A percentile compares a stretch with the other conserved stretches of the same genome.
Evolutionary conservation across 2,113 vertebrate genomes (phyloP).

Genomic region (Forbesichthys agassizii): DNA sequence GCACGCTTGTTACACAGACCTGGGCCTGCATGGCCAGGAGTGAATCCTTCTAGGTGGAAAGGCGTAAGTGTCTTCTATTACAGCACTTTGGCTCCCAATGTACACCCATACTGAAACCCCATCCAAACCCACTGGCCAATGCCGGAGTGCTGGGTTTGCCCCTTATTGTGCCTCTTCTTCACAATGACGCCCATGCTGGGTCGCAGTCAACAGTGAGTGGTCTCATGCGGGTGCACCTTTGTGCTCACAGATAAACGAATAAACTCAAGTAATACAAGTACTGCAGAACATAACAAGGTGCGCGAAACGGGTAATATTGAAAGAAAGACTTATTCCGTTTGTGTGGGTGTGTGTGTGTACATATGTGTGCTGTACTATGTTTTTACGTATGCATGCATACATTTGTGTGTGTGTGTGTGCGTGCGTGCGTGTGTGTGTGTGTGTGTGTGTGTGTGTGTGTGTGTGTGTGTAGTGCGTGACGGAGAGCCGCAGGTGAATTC

Average conservation of each 20-base stretch:
- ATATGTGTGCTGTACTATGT: too few species aligned
- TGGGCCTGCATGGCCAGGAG: slow-evolving; percentile 22
- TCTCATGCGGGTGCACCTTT: not conserved
- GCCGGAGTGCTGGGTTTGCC: slow-evolving; percentile 27
- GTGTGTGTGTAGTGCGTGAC: slow-evolving; percentile 19
- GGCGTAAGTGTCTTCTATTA: slow-evolving; percentile 62
- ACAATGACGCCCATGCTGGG: slow-evolving; percentile 27
- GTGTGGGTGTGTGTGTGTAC: slow-evolving; percentile 1
- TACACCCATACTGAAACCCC: slow-evolving; percentile 38
- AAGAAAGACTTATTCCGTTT: not conserved
- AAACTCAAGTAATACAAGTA: not conserved
- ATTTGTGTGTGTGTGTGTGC: not conserved
- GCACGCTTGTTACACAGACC: slow-evolving; percentile 62
- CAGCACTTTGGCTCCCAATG: slow-evolving; percentile 55
- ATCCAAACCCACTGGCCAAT: slow-evolving; percentile 16
- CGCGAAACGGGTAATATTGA: not conserved
- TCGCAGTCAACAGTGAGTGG: slow-evolving; percentile 26
- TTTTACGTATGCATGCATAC: not conserved
- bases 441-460: slow-evolving; percentile 29
- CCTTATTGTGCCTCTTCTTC: slow-evolving; percentile 38
- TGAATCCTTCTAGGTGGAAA: slow-evolving; percentile 51
- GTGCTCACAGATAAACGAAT: slow-evolving; percentile 6
- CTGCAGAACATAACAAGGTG: not conserved
- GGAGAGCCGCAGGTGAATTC: slow-evolving; percentile 61
- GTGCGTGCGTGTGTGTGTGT: slow-evolving; percentile 7